Evolutionary conservation across 2,888 invertebrate genomes (phyloP), one percentile per base, ranked within the genome.

Genomic region (Stegana nigrithorax): DNA sequence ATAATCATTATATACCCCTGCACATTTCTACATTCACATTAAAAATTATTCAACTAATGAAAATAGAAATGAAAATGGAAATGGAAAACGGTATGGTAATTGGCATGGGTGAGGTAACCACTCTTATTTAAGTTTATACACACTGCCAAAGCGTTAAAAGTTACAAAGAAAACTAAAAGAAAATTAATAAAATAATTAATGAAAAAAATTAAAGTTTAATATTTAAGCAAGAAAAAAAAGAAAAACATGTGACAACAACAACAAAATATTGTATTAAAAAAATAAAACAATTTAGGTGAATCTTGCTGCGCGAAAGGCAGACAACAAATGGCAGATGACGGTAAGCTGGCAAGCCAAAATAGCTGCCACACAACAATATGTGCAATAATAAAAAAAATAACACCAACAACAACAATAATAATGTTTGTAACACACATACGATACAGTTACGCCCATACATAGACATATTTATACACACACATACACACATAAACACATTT

Each of bases 391-490:
- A 29, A 14, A 51, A 17, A 10, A 42, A 55, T 19, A 32, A 5
- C 14, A 25, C 39, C 53, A 25, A 14, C 23, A 39, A 5, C 10
- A 26, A 51, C 53, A n/a, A 14, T 14, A 36, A 17, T 36, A 47
- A 36, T 19, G 53, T 55, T 55, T 55, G 53, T 55, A 55, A 56
- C n/a, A 63, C 39, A 56, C 29, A 62, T 55, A 60, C 36, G 67
- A 62, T 19, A 68, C 60, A 67, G 62, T 44, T 21, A 39, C 59
- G 53, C 56, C 53, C 59, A 62, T 50, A 62, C 59, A 67, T 47
- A 68, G 60, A 64, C 64, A 64, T 66, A 58, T 67, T 67, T 60
- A 68, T 61, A 60, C 36, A 63, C 39, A 27, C 53, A 64, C 60
- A 51, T 36, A 53, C 45, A 53, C 58, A 27, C 51, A 53, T 19